Evolutionary conservation across 2,888 invertebrate genomes (phyloP), one percentile per base, ranked within the genome.

Genomic region (Hypomecis punctinalis): DNA sequence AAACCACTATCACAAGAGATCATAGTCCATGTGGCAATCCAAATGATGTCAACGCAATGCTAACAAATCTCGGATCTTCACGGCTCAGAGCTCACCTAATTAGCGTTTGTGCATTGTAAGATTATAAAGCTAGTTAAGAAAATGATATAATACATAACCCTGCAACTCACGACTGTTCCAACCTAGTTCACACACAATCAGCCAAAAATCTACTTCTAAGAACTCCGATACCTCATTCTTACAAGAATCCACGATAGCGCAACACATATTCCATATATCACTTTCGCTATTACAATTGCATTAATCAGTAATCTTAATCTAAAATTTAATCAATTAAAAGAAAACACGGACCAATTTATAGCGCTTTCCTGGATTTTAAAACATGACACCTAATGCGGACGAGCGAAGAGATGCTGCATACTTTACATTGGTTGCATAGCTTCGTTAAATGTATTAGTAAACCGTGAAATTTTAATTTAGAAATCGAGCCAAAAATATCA

Each of bases 141-240:
- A 78, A 71, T 76, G 68, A 69, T 72, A 72, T 76, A 77, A 77
- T 76, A 67, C 62, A 55, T 60, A 66, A 65, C 52, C 51, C 51
- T 74, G 66, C 39, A 64, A 58, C 72, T 78, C 85, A 85, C 85
- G 83, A 85, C 72, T 80, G 81, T 85, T 86, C 82, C 86, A 76
- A 69, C 76, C 85, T 76, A 79, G 76, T 85, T 85, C 73, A 70
- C 72, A 68, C 73, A 77, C 77, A 78, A 79, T 77, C 76, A 75
- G 69, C 63, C 66, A 51, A 33, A 46, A 7, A 45, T 13, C 23
- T 11, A 39, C 52, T 52, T 52, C 10, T 23, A 23, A n/a, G n/a
- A 23, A 7, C 33, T 36, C 3, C 6, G 36, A n/a, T 49, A 49
- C n/a, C 9, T 35, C 47, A 47, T 33, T 47, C 6, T 36, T 36